These are phyloP conservation scores for Myotis daubentonii DNA, from an alignment of 2,797 vertebrate species.

Conservation along the genomic window DNA sequence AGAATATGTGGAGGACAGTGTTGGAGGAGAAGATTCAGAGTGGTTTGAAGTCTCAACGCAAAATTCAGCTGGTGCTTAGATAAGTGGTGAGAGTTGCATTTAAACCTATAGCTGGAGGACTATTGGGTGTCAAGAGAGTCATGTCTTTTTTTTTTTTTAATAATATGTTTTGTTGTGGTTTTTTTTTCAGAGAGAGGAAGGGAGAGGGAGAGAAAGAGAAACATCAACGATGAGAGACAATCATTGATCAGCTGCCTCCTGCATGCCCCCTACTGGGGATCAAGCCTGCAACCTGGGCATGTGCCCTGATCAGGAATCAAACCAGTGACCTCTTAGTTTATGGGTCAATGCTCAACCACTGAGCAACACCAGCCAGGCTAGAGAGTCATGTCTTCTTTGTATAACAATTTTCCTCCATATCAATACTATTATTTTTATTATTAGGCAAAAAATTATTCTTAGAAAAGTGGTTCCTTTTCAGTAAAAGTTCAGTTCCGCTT, in stretches of 20 bases:
- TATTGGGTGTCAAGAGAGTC: not conserved
- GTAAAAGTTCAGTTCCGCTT: not conserved
- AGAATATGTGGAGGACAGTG: not conserved
- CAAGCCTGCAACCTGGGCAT: too few species aligned
- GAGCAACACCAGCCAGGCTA: not conserved
- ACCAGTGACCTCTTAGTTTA: too few species aligned
- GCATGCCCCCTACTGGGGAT: too few species aligned
- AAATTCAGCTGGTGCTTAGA: not conserved
- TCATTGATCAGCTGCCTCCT: too few species aligned
- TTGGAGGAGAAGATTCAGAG: not conserved
- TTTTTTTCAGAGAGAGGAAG: too few species aligned
- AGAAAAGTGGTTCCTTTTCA: conserved; percentile 27
- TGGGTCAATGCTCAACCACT: too few species aligned
- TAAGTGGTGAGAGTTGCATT: not conserved
- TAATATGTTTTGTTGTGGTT: too few species aligned
- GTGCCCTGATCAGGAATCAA: too few species aligned
- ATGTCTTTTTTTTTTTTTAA: not conserved
- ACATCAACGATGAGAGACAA: too few species aligned
- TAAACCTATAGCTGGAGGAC: not conserved
- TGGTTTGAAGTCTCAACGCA: not conserved
- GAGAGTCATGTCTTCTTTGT: not conserved
- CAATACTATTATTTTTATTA: not conserved
- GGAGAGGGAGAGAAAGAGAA: too few species aligned
- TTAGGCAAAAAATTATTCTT: not conserved
- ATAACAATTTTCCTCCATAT: not conserved